Evolutionary conservation across 2,888 invertebrate genomes (phyloP).

Genomic region (Acrobasis consociella): DNA sequence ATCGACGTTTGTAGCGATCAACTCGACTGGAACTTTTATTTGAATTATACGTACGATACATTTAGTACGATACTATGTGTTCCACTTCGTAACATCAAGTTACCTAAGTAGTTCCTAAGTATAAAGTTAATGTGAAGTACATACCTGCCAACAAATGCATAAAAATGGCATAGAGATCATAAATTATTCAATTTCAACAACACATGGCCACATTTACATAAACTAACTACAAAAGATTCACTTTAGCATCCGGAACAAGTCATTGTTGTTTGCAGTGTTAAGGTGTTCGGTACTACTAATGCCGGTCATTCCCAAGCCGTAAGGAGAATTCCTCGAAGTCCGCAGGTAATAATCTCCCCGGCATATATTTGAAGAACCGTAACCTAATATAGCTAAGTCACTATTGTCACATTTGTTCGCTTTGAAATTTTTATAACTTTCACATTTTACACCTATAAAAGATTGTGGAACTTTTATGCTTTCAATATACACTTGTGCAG

Average conservation of each 20-base stretch:
- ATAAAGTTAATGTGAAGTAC: not conserved
- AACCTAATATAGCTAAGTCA: conserved; percentile 66
- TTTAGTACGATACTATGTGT: not conserved
- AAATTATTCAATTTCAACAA: not conserved
- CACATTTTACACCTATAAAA: conserved; percentile 65
- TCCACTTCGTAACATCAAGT: not conserved
- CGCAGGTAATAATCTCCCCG: conserved; percentile 73
- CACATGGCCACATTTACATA: conserved; percentile 45
- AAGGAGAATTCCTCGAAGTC: conserved; percentile 62
- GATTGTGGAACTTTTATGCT: conserved; percentile 68
- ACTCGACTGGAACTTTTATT: not conserved
- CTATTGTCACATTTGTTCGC: conserved; percentile 60
- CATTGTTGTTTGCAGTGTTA: conserved; percentile 33
- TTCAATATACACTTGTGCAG: conserved; percentile 70
- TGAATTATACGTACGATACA: not conserved
- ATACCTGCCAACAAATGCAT: not conserved
- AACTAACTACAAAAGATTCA: conserved; percentile 32
- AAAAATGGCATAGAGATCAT: not conserved
- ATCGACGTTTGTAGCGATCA: conserved; percentile 32
- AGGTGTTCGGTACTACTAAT: conserved; percentile 44
- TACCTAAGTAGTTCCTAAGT: too few relatives aligned
- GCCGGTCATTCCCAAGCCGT: conserved; percentile 70
- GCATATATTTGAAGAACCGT: conserved; percentile 67
- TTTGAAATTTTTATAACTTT: conserved; percentile 68
- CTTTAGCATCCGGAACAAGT: conserved; percentile 53